A percentile compares a stretch with the other conserved stretches of the same genome.
Conservation (phyloP, 2,797 vertebrate species). For the Astyanax mexicanus region DNA sequence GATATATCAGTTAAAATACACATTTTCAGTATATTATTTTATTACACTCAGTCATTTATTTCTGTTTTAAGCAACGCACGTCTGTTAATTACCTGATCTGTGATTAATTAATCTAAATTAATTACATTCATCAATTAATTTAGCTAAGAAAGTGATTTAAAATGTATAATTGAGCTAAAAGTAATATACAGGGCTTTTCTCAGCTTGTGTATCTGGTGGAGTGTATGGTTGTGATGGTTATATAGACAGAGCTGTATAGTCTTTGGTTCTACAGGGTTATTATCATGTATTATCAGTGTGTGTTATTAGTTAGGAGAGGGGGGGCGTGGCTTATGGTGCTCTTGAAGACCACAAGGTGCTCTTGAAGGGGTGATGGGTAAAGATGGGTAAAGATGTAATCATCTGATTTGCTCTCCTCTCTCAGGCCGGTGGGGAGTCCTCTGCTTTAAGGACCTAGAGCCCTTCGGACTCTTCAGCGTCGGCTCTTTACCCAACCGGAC, state of each 20-base stretch:
- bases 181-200: neutral
- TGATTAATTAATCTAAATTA: no score
- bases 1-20: no score
- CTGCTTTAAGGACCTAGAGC: constrained; percentile 11
- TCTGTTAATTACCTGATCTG: no score
- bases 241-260: neutral
- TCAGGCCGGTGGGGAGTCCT: neutral
- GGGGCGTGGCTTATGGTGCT: neutral
- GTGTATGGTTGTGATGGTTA: constrained; percentile 6
- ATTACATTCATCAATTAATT: no score
- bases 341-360: constrained; percentile 28
- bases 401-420: neutral
- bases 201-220: neutral
- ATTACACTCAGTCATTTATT: no score
- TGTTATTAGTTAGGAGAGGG: constrained; percentile 16
- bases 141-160: no score
- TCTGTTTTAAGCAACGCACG: no score
- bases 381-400: constrained; percentile 6
- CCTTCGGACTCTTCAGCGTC: neutral
- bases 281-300: constrained; percentile 9
- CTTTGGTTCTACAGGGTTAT: constrained; percentile 15
- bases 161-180: no score
- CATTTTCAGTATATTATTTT: no score
- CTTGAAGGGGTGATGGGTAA: constrained; percentile 12
- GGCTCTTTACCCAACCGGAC: neutral